Evolutionary conservation across 2,888 invertebrate genomes (phyloP), one percentile per base, ranked within the genome.

Genomic region (Eristalis pertinax): DNA sequence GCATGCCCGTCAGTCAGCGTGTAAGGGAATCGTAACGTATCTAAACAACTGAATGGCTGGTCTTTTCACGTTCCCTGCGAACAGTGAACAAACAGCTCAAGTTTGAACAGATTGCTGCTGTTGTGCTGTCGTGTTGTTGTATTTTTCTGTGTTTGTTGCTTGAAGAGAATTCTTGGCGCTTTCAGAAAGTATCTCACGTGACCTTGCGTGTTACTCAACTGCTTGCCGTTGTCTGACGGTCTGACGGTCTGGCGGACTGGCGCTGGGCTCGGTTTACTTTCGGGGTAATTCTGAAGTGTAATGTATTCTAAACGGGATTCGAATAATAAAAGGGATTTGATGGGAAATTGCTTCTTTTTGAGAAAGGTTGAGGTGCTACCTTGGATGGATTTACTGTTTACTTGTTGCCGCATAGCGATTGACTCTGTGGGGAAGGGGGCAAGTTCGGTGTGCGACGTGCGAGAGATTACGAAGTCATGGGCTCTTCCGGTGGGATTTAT

Each of bases 151-250:
- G n/a, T n/a, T n/a, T n/a, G n/a, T n/a, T n/a, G n/a, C n/a, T n/a
- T n/a, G n/a, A n/a, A n/a, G n/a, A n/a, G n/a, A n/a, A n/a, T 50
- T 19, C 41, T 56, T 69, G 41, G 68, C 73, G 74, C 56, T 79
- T 75, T 62, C 19, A 19, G 32, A 63, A 64, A 72, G 70, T 84
- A 80, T 81, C 63, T 67, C 76, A 85, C 72, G 72, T 80, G 84
- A 85, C 84, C 84, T 85, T 85, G 84, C 84, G 81, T 84, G 84
- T 84, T 84, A 67, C 70, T 70, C 75, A 81, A 81, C 81, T 56
- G 70, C 80, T 43, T 67, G 80, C 38, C 75, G 84, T 35, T 75
- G 50, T 56, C 19, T n/a, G 50, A 32, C 32, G 32, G 0, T 4
- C 32, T 32, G 32, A 32, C 32, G 32, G 32, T 5, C 32, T 5